A percentile compares a stretch with the other conserved stretches of the same genome.
Conservation (phyloP, 2,797 vertebrate genomes). For the Poecilia velifera region DNA sequence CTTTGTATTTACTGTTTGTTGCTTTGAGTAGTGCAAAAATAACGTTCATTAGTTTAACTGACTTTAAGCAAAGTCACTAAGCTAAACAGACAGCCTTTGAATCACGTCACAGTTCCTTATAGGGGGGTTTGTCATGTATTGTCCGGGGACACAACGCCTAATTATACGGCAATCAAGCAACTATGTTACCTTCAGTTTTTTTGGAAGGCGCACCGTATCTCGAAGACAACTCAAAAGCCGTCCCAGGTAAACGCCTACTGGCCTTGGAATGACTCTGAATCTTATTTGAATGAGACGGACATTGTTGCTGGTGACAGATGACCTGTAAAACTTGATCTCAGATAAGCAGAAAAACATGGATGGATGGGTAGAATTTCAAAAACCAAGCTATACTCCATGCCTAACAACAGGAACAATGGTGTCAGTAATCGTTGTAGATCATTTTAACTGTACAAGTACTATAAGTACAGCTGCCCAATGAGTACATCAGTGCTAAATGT, state of each 20-base stretch:
- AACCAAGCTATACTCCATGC: background rate
- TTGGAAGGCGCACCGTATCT: too few relatives aligned
- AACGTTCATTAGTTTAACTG: background rate
- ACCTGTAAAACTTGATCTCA: background rate
- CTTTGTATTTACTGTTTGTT: background rate
- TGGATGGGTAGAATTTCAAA: background rate
- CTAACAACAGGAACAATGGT: background rate
- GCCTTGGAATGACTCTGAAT: background rate
- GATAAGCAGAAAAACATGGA: background rate
- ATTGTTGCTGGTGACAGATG: background rate
- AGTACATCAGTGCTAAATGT: background rate
- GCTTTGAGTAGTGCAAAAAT: background rate
- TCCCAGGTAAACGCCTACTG: background rate
- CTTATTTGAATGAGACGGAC: background rate
- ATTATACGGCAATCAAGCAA: too few relatives aligned
- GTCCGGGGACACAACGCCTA: too few relatives aligned
- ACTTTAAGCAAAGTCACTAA: background rate
- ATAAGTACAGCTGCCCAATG: background rate
- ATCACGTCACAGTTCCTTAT: background rate
- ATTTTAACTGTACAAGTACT: background rate
- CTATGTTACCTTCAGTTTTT: too few relatives aligned
- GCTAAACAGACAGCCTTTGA: background rate
- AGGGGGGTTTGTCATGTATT: too few relatives aligned
- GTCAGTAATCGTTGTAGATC: background rate
- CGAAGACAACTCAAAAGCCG: background rate